Base-by-base conservation (phyloP, 2,797 vertebrate species). In the Typhlichthys subterraneus region DNA sequence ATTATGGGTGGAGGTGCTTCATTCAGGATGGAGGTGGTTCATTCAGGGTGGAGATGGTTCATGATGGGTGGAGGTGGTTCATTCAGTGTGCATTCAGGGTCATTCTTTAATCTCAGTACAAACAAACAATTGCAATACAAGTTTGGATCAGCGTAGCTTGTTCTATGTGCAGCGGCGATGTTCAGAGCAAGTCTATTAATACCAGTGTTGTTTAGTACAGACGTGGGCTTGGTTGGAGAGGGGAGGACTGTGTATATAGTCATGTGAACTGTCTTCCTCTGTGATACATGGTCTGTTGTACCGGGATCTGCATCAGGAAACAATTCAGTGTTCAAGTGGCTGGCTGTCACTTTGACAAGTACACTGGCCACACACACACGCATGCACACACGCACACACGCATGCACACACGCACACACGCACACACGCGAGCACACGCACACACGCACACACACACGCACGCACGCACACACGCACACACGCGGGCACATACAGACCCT, bases 281-380 rank as follows among this genome's bases (percentile, higher is more conserved):
- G 53, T 29, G 66, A 29, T 29, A 73, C 65, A 65, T 74, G 55
- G 63, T 83, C 81, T 83, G 82, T 69, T 62, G 17, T 46, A 33
- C 7, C 29, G 1, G 5, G 31, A 2, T 81, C 69, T 65, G 50
- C 67, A 78, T 2, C 1, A 78, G 79, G 69, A 83, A 80, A 72
- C 47, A 57, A 83, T 81, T 67, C 71, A 59, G 48, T 8, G 29
- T 52, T 52, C 54, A 17, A 75, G 64, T 23, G 57, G 72, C 62
- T 45, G 56, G 53, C 31, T 15, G 17, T 9, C 48, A 53, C 46
- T 67, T 45, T 1, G 38, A 73, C 59, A 68, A 33, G 23, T 48
- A 33, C 7, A 2, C 23, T 19, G 59, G 73, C 76, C 76, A 11
- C 19, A 47, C 50, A 69, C 19, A n/a, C 3, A n/a, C 9, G 4